These are phyloP conservation scores for Arctopsyche grandis DNA, from an alignment of 1,140 invertebrate genomes.

Conservation along the genomic window DNA sequence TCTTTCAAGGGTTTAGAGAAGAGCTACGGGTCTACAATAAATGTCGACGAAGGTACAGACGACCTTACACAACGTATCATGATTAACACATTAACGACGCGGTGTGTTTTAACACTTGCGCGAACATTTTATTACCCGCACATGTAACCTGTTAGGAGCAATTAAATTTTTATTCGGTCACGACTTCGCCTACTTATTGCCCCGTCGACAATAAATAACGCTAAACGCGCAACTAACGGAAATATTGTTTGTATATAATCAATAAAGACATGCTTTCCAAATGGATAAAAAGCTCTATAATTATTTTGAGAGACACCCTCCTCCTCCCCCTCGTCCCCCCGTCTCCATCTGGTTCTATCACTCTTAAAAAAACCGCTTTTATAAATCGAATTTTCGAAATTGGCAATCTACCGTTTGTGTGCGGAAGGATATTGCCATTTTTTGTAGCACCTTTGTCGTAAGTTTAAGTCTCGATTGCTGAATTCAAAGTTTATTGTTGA, in stretches of 20 bases:
- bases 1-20: not conserved
- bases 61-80: slow-evolving; percentile 32
- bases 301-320: too few species aligned
- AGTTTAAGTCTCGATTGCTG: too few species aligned
- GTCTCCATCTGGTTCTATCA: too few species aligned
- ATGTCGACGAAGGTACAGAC: slow-evolving; percentile 10
- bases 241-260: slow-evolving; percentile 29
- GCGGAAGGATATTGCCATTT: too few species aligned
- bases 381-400: too few species aligned
- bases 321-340: too few species aligned
- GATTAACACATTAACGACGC: slow-evolving; percentile 54
- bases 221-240: slow-evolving; percentile 36
- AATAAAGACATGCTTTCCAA: slow-evolving; percentile 25
- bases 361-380: too few species aligned
- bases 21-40: not conserved
- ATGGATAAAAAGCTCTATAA: not conserved
- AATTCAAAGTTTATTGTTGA: too few species aligned
- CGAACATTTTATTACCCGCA: slow-evolving; percentile 50
- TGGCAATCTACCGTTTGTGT: too few species aligned
- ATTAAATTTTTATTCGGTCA: slow-evolving; percentile 54
- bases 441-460: too few species aligned
- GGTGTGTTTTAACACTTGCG: slow-evolving; percentile 53
- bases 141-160: slow-evolving; percentile 54
- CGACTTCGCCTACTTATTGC: slow-evolving; percentile 53
- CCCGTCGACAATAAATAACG: slow-evolving; percentile 48